Conservation (phyloP, 2,888 invertebrate genomes). For the Odontomyia ornata region DNA sequence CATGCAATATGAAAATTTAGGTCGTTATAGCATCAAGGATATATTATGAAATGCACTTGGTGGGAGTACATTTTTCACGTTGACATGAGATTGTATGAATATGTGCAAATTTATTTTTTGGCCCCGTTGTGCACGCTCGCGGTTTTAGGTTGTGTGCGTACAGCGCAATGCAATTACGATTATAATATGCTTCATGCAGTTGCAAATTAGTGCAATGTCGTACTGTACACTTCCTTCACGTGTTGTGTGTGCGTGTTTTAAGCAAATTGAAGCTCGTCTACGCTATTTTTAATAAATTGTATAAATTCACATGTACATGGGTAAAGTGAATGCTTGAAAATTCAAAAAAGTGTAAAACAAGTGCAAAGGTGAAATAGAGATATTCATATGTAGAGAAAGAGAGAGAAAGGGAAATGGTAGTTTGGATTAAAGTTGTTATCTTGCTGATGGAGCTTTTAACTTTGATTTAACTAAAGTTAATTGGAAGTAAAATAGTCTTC, state of each 20-base stretch:
- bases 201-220: conserved; percentile 6
- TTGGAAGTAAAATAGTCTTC: too few relatives aligned
- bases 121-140: neutral
- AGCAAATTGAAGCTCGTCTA: neutral
- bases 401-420: neutral
- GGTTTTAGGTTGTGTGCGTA: neutral
- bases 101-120: neutral
- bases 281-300: neutral
- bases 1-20: conserved; percentile 29
- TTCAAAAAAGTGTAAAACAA: neutral
- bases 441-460: neutral
- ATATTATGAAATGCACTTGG: neutral
- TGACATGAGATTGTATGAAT: neutral
- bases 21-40: conserved; percentile 2
- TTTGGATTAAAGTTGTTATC: conserved; percentile 6
- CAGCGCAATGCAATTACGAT: conserved; percentile 2
- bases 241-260: neutral
- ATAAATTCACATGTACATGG: neutral
- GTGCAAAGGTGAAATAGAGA: neutral
- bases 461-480: neutral
- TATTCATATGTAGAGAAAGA: neutral
- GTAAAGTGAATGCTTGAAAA: neutral
- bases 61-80: neutral
- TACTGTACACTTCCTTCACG: neutral
- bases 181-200: conserved; percentile 24